Base-by-base conservation (phyloP, 2,888 invertebrate species). In the Melanostoma scalare region DNA sequence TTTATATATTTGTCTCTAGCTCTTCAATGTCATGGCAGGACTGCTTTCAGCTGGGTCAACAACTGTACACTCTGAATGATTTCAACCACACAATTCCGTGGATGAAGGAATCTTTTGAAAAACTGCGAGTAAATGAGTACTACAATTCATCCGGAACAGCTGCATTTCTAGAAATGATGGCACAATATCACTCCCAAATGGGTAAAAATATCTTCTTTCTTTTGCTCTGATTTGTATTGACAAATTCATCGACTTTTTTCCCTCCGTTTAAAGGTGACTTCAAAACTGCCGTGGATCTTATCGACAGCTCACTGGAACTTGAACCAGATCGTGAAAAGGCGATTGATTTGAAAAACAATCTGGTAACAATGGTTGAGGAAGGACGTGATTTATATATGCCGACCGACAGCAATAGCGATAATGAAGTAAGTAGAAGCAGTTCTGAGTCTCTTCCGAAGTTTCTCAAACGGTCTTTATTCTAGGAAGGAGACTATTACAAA, bases 21-120 rank as follows among this genome's bases (percentile, higher is more conserved):
- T 91, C 93, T 0, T 93, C 94, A 78, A 93, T 95, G 92, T 92
- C 94, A 90, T 97, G 98, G 52, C 95, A 96, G 76, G 99, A 99
- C 90, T 99, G 99, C 89, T 99, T 96, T 92, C 98, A 98, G 91
- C 93, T 99, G n/a, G 99, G 98, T 2, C 94, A 97, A 78, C 96
- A 97, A 86, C 94, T 97, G 4, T 99, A 99, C 92, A 96, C 96
- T 88, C 94, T 95, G 86, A 95, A 95, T 8, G 99, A 99, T 91
- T 97, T 94, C 90, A 96, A 96, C 88, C 98, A 98, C 90, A 97
- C 98, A 0, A 94, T 96, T 3, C 92, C 96, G 48, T 99, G 99
- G 99, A 97, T 99, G 96, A 93, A 94, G 85, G 97, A 98, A 90
- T 96, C 99, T 0, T 93, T 97, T 87, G 92, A 94, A 69, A 94